Evolutionary conservation across 2,113 vertebrate genomes (phyloP), one percentile per base, ranked within the genome.

Genomic region (Toxotes chatareus): DNA sequence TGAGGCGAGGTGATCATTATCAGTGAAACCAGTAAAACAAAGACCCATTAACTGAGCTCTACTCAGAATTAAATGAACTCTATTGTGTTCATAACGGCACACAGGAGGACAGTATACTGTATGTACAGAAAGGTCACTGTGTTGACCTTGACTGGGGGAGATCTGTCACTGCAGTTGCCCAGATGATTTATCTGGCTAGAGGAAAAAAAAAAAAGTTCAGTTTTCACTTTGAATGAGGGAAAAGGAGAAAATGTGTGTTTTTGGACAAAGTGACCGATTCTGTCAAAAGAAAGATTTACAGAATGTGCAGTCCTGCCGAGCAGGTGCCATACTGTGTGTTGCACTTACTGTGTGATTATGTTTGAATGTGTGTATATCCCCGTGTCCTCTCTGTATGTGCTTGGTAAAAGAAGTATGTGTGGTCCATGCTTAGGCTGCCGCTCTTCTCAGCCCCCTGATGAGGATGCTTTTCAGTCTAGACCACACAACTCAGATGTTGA

Each of bases 401-500:
- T 47, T 23, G 44, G 23, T 73, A 17, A 72, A 61, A 53, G 74
- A 75, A 70, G 53, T 67, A 72, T 72, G 82, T 87, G 76, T 84
- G 86, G 47, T 84, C 82, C 61, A 34, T 46, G 68, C 55, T 57
- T 53, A 65, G 38, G 27, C 67, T n/a, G 13, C 75, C 62, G 74
- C 74, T 83, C 46, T 79, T 27, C 62, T n/a, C 47, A 86, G 63
- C 71, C 66, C 31, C 72, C 70, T 51, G 71, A 88, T 69, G 85
- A 76, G 65, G 78, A 69, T 31, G 44, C 76, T 76, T 91, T 89
- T 88, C 85, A 84, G 42, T 32, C 36, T 27, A 51, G 75, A 87
- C 88, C 79, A 69, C 86, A 89, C 61, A 46, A 70, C 74, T 82
- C 51, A 73, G 47, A 87, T 63, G 75, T 71, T 88, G 83, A 88